Base-by-base conservation (phyloP, 1,140 invertebrate genomes). In the Drosophila azteca region DNA sequence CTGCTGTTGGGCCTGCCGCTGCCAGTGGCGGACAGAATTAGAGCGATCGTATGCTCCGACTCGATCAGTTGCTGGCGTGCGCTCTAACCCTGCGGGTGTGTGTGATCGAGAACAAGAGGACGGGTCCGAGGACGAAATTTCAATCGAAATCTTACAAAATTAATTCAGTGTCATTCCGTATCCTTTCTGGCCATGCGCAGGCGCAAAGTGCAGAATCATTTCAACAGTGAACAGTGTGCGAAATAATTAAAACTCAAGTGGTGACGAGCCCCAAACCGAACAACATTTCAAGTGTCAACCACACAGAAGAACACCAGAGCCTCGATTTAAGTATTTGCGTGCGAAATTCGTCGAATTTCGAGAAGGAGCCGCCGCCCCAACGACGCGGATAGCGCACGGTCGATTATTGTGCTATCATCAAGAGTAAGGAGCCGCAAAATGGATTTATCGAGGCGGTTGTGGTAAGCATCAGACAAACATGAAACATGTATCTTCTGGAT, bases 371-470 rank as follows among this genome's bases (percentile, higher is more conserved):
- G 5, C 45, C 24, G 5, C 24, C 24, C 24, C 24, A 26, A 26
- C 24, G 69, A 61, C 78, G 60, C 64, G 66, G 69, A 58, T 20
- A 20, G 17, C 17, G 17, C 17, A 75, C 63, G 58, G 66, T 72
- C 77, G 65, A 69, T 79, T 84, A 85, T 71, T 66, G 60, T 45
- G 50, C 59, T 8, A 31, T 31, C 39, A 67, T 63, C 64, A 46
- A 62, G 41, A 54, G 31, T 54, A 77, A 74, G 57, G 72, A 88
- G 72, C 76, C 60, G 54, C 85, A 83, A 88, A 88, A 91, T 91
- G 90, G 90, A 91, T 91, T 91, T 91, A 91, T 91, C 90, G 67
- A 84, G 90, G 90, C 90, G 90, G 79, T 90, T 90, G 79, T 84
- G 90, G 90, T 91, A 91, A 91, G 90, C 79, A 90, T 88, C 74